Percentiles rank a stretch among this genome's conserved stretches.
These are phyloP conservation scores for Synanthedon formicaeformis DNA, from an alignment of 2,888 invertebrate genomes.

Conservation along the genomic window DNA sequence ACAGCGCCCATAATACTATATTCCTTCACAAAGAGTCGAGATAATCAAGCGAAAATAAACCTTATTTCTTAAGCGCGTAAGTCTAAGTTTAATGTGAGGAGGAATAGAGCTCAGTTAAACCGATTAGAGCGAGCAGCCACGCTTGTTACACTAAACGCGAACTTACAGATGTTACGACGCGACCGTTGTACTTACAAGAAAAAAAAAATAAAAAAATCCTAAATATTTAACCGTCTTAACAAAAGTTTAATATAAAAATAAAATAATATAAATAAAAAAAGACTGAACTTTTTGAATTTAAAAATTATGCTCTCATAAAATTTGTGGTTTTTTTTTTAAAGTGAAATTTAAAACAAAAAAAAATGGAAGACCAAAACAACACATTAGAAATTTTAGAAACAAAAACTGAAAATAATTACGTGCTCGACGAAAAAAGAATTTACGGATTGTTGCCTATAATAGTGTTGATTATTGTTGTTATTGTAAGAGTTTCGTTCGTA, in stretches of 20 bases:
- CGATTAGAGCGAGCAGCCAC: background rate
- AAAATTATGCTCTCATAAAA: too few species aligned
- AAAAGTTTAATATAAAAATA: too few species aligned
- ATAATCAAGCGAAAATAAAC: background rate
- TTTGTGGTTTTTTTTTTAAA: too few species aligned
- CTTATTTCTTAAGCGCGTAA: background rate
- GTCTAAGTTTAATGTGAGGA: background rate
- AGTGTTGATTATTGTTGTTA: conserved; percentile 33
- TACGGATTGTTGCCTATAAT: conserved; percentile 37
- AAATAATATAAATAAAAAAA: too few species aligned
- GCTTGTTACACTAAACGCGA: background rate
- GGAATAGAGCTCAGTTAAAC: background rate
- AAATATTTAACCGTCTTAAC: too few species aligned
- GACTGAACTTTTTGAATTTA: too few species aligned
- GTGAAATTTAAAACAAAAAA: too few species aligned
- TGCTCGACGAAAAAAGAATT: conserved; percentile 6
- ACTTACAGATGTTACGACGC: background rate
- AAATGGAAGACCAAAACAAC: conserved; percentile 2
- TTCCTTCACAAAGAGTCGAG: background rate
- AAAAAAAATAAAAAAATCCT: too few species aligned
- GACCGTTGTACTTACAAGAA: background rate
- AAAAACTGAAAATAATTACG: conserved; percentile 1
- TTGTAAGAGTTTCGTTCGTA: conserved; percentile 41
- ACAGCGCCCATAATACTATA: background rate
- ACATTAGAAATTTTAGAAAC: conserved; percentile 1